Evolutionary conservation across 1,140 invertebrate genomes (phyloP).

Genomic region (Caenorhabditis briggsae): DNA sequence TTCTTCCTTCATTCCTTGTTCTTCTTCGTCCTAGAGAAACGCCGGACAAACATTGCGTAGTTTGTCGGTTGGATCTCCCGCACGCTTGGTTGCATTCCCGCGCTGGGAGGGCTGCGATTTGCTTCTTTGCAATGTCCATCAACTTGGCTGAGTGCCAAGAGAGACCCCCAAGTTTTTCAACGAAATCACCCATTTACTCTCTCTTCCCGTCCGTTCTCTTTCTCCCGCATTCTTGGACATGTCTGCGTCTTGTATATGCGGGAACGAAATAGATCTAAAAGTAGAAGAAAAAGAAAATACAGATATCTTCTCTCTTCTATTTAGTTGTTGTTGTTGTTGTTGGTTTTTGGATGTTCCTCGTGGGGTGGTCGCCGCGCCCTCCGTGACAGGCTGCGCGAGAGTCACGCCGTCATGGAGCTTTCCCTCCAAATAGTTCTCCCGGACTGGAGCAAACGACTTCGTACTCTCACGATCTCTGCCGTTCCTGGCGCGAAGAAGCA

Average conservation of each 20-base stretch:
- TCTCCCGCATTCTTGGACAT: slow-evolving; percentile 15
- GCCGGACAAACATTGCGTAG: slow-evolving; percentile 25
- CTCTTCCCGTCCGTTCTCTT: neutral
- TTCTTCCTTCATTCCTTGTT: slow-evolving; percentile 37
- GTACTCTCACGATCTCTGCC: no score
- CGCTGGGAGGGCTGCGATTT: slow-evolving; percentile 46
- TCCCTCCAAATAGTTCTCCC: slow-evolving; percentile 5
- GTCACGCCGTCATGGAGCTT: neutral
- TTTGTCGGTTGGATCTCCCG: slow-evolving; percentile 37
- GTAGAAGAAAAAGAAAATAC: neutral
- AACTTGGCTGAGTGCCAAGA: slow-evolving; percentile 48
- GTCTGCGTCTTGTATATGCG: slow-evolving; percentile 25
- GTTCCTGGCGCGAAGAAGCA: neutral
- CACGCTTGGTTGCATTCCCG: slow-evolving; percentile 47
- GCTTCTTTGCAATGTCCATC: slow-evolving; percentile 40
- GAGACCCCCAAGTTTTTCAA: slow-evolving; percentile 37
- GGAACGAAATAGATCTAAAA: neutral
- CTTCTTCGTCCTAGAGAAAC: slow-evolving; percentile 8
- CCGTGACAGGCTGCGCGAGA: slow-evolving; percentile 8
- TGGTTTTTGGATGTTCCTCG: neutral
- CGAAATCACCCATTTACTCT: slow-evolving; percentile 9
- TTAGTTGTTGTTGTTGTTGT: slow-evolving; percentile 51
- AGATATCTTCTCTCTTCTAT: slow-evolving; percentile 15
- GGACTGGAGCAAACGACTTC: neutral
- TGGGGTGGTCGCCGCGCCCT: slow-evolving; percentile 9